Evolutionary conservation across 2,888 invertebrate species (phyloP).

Genomic region (Stenodema calcarata): DNA sequence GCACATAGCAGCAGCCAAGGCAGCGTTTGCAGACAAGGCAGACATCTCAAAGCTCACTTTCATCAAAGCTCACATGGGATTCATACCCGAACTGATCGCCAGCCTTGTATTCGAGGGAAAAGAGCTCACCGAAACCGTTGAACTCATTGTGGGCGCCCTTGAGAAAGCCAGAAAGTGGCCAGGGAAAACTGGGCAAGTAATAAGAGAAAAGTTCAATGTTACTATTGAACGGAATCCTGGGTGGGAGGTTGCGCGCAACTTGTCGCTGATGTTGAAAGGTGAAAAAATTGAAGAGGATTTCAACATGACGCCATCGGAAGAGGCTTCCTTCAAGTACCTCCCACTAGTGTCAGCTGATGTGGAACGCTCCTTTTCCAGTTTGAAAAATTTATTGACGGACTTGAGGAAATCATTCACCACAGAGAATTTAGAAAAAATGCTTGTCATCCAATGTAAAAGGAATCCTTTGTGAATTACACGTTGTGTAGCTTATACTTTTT

Average conservation of each 20-base stretch:
- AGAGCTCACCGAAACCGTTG: slow-evolving; percentile 16
- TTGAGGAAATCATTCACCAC: slow-evolving; percentile 7
- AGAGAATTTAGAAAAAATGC: background rate
- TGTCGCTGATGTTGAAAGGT: slow-evolving; percentile 19
- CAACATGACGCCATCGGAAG: background rate
- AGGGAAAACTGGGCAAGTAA: background rate
- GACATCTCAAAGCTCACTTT: background rate
- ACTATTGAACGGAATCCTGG: slow-evolving; percentile 4
- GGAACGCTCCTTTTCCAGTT: slow-evolving; percentile 6
- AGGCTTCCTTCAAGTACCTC: background rate
- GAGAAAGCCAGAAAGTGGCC: background rate
- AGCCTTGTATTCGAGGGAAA: background rate
- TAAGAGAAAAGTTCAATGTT: slow-evolving; percentile 17
- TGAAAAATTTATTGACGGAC: background rate
- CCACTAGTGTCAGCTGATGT: slow-evolving; percentile 20
- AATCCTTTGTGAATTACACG: background rate
- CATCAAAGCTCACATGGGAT: slow-evolving; percentile 22
- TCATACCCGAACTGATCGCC: slow-evolving; percentile 8
- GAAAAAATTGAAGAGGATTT: slow-evolving; percentile 5
- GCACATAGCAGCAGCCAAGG: background rate
- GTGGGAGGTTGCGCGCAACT: background rate
- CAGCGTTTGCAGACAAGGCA: background rate
- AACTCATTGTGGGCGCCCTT: background rate
- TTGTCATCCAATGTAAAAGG: background rate
- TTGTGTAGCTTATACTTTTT: background rate